phyloP scores from a whole-genome alignment of 2,888 invertebrate genomes.

The Lissocephala sabroskyi region DNA sequence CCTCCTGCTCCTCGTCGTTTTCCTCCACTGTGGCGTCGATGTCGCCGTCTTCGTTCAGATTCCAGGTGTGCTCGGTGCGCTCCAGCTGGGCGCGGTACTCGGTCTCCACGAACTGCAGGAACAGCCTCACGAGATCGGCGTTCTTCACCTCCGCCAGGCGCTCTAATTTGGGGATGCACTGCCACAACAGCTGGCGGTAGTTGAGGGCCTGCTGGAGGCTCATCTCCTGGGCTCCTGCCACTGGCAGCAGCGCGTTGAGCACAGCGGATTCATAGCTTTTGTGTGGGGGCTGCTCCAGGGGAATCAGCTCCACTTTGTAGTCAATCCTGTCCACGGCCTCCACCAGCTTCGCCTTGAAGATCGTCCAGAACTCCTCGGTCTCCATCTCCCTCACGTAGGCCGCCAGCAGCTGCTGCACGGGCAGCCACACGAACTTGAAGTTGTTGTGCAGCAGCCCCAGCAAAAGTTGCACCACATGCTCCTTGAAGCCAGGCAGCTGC shows the following conservation, averaged over 20 bases:
- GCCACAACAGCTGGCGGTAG: slow-evolving; percentile 87
- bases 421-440: slow-evolving; percentile 92
- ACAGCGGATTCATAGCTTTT: slow-evolving; percentile 21
- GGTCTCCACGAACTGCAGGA: slow-evolving; percentile 81
- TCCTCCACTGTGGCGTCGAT: not conserved
- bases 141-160: slow-evolving; percentile 86
- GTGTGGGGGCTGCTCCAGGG: not conserved
- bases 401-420: slow-evolving; percentile 82
- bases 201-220: slow-evolving; percentile 73
- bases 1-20: not conserved
- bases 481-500: slow-evolving; percentile 76
- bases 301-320: not conserved
- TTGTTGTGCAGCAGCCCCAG: slow-evolving; percentile 88
- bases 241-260: slow-evolving; percentile 35
- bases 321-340: slow-evolving; percentile 73
- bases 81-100: slow-evolving; percentile 78
- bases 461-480: slow-evolving; percentile 83
- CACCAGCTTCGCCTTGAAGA: slow-evolving; percentile 78
- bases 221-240: slow-evolving; percentile 13
- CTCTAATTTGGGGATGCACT: slow-evolving; percentile 82
- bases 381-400: slow-evolving; percentile 80
- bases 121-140: slow-evolving; percentile 83
- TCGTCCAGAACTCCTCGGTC: slow-evolving; percentile 80
- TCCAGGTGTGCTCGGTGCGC: slow-evolving; percentile 75
- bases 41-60: slow-evolving; percentile 71